Evolutionary conservation across 2,888 invertebrate genomes (phyloP).

Genomic region (Bombylius discolor): DNA sequence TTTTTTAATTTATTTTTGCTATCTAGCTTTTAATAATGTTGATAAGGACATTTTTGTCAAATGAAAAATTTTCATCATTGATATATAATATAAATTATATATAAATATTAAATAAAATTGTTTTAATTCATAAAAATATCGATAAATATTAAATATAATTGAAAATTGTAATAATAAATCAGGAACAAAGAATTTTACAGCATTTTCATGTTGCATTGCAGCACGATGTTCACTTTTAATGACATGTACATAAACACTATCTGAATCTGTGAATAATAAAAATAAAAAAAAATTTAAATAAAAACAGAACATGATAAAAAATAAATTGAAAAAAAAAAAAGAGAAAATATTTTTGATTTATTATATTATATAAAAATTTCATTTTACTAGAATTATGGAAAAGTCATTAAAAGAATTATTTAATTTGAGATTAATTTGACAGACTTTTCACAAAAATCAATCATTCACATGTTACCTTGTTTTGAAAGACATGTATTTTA

Average conservation of each 20-base stretch:
- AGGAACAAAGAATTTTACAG: not conserved
- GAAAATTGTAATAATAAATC: not conserved
- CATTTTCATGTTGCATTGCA: slow-evolving; percentile 43
- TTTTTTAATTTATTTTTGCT: no score
- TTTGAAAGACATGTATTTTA: no score
- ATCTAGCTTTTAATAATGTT: no score
- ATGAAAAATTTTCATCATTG: no score
- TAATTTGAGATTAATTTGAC: no score
- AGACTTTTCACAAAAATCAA: no score
- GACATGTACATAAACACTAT: slow-evolving; percentile 71
- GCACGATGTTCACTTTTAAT: slow-evolving; percentile 61
- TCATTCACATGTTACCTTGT: no score
- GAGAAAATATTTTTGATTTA: not conserved
- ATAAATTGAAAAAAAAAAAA: not conserved
- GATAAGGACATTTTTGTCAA: no score
- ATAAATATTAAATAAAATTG: not conserved
- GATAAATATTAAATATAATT: not conserved
- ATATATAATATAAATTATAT: not conserved
- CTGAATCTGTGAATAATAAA: slow-evolving; percentile 49
- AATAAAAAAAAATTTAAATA: not conserved
- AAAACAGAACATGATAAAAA: not conserved
- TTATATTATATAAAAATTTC: no score
- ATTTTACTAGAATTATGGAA: no score
- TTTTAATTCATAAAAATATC: not conserved
- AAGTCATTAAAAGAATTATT: no score